Base-by-base conservation (phyloP, 1,140 invertebrate genomes). In the Lepidurus packardi region DNA sequence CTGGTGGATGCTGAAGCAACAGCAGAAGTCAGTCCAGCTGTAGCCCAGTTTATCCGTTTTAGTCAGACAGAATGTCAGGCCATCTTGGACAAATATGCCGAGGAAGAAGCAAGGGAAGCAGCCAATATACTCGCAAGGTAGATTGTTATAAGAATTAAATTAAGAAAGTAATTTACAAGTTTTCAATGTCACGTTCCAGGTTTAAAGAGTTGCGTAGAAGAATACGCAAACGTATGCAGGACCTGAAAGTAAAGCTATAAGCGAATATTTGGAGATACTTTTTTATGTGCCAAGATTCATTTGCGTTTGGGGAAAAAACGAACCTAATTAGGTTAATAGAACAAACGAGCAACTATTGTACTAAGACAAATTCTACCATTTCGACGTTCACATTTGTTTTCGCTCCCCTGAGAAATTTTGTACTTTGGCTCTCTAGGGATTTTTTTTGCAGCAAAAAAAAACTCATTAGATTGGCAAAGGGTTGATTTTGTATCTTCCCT, bases 41-140 rank as follows among this genome's bases (percentile, higher is more conserved):
- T 95, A 77, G 93, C 93, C 80, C 92, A 94, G 83, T 93, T 93
- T 86, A 86, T 95, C 74, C 93, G 94, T 85, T 86, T 95, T 73
- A 92, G 92, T 76, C 83, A 92, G 80, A 89, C 90, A 47, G 93
- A 94, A 82, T 92, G 93, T 82, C 88, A 89, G 73, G 91, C 92
- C 74, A 93, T 95, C 83, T 83, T 95, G 53, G 89, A 90, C 80
- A 91, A 92, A 83, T 95, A 92, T 85, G 87, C 90, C 82, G 88
- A 90, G 78, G 92, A 94, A 85, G 90, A 94, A 84, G 90, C 92
- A 79, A 87, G 89, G 34, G 92, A 94, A 83, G 87, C 92, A 75
- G 83, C 87, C 73, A 86, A 89, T 82, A 87, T 94, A 73, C 90
- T 89, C 85, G 88, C 90, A 80, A 94, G 91, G 92, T 94, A 85